Conservation (phyloP, 1,140 invertebrate species). For the Teleogryllus occipitalis region DNA sequence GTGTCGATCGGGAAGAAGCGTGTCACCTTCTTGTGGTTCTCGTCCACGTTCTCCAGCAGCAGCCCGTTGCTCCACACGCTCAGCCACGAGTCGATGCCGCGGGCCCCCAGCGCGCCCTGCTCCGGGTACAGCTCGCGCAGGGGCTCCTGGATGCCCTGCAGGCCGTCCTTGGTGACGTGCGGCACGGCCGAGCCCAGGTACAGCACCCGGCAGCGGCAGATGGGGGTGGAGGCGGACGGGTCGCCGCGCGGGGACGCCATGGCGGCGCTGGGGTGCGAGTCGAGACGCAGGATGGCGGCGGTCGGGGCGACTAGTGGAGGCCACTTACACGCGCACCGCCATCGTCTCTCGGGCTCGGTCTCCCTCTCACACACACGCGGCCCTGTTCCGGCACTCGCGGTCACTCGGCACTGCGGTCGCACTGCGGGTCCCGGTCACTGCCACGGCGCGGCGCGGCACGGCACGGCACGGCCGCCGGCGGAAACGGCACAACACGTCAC, state of each 20-base stretch:
- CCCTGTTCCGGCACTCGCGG: too few species aligned
- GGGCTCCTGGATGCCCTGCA: conserved; percentile 96
- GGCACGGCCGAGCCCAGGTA: conserved; percentile 97
- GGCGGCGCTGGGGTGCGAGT: too few species aligned
- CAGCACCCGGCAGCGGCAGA: conserved; percentile 92
- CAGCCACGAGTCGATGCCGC: conserved; percentile 94
- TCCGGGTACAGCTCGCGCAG: conserved; percentile 92
- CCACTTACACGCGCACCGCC: too few species aligned
- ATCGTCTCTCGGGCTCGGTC: too few species aligned
- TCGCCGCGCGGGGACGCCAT: conserved; percentile 23
- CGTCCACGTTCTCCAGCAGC: conserved; percentile 91
- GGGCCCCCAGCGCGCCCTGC: conserved; percentile 71
- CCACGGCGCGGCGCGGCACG: too few species aligned
- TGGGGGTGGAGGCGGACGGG: conserved; percentile 61
- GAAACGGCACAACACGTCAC: too few species aligned
- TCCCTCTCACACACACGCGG: too few species aligned
- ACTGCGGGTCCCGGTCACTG: too few species aligned
- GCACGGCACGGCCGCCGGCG: too few species aligned
- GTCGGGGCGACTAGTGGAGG: too few species aligned
- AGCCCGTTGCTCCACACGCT: conserved; percentile 96
- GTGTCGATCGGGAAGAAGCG: conserved; percentile 96
- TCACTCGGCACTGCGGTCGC: too few species aligned
- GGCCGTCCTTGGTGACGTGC: conserved; percentile 92
- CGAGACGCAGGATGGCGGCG: too few species aligned
- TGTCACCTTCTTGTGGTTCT: conserved; percentile 87